Evolutionary conservation across 1,140 invertebrate genomes (phyloP), one percentile per base, ranked within the genome.

Genomic region (Lordiphosa stackelbergi): DNA sequence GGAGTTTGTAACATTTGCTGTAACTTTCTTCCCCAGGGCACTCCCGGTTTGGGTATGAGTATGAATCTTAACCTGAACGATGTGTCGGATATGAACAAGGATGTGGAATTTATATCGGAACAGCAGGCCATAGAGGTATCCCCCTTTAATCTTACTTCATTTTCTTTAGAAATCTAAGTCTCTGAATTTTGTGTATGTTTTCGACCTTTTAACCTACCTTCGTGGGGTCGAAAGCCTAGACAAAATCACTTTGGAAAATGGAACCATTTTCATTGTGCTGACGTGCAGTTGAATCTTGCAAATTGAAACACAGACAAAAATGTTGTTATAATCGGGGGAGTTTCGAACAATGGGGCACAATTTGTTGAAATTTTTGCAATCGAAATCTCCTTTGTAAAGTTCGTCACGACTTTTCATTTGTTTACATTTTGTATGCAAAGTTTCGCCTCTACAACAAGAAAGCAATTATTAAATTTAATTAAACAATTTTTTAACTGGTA

Each of bases 81-180:
- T 55, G 58, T 41, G 9, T 47, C 41, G 52, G 79, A 86, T 53
- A 66, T 86, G 51, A 85, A 74, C 62, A 87, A 87, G 47, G 89
- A 90, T 68, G 88, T 90, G 40, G 89, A 90, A 73, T 90, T 90
- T 65, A 86, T 90, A 53, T 88, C 88, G 53, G 88, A 88, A 53
- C 87, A 88, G 53, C 85, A 85, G 45, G 85, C 88, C 51, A 88
- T 89, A 57, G 89, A 89, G 81, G 89, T 89, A 87, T 47, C 7
- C 7, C 16, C 13, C 34, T 28, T 22, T 35, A 42, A 22, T 37
- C 19, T 24, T 19, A 43, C 36, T 36, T 46, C 10, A n/a, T 16
- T 51, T 54, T 34, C 49, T 28, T 49, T 38, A 51, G 11, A 13
- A 12, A 11, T 45, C 43, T 38, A 7, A 47, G n/a, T 16, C 13